A percentile compares a stretch with the other conserved stretches of the same genome.
Evolutionary conservation across 1,140 invertebrate genomes (phyloP).

Genomic region (Drosophila nigrodunni): DNA sequence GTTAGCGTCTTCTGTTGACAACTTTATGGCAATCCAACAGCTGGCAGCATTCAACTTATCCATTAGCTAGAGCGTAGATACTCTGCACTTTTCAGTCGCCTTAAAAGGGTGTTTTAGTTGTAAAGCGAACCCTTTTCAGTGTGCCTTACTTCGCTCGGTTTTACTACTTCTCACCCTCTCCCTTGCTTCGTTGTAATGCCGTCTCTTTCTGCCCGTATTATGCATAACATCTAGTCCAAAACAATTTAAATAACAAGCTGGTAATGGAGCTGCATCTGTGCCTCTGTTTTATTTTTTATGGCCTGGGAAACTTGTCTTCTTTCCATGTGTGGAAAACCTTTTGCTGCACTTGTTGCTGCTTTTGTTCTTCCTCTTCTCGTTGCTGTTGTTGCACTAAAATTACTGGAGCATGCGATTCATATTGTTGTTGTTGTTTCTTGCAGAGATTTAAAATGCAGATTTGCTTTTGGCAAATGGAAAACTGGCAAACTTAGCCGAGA

Average conservation of each 20-base stretch:
- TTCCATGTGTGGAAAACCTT: conserved; percentile 58
- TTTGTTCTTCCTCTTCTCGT: conserved; percentile 12
- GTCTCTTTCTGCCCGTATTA: neutral
- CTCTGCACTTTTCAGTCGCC: conserved; percentile 9
- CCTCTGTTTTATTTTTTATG: conserved; percentile 1
- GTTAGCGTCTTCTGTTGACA: neutral
- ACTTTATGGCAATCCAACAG: no score
- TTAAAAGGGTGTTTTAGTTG: no score
- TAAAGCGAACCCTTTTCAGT: no score
- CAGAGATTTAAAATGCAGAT: conserved; percentile 74
- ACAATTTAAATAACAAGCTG: conserved; percentile 76
- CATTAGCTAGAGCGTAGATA: no score
- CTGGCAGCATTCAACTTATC: neutral
- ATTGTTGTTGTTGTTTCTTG: conserved; percentile 40
- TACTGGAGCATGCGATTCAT: conserved; percentile 68
- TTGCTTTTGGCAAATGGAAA: conserved; percentile 50
- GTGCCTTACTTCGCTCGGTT: neutral
- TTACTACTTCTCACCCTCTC: neutral
- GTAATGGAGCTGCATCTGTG: conserved; percentile 55
- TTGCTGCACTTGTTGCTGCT: conserved; percentile 63
- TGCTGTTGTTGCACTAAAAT: conserved; percentile 42
- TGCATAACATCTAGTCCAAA: conserved; percentile 56
- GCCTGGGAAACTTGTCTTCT: conserved; percentile 55
- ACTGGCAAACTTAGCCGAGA: conserved; percentile 27
- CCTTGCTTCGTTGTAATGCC: neutral